Evolutionary conservation across 1,140 invertebrate species (phyloP), one percentile per base, ranked within the genome.

Genomic region (Semibalanus balanoides): DNA sequence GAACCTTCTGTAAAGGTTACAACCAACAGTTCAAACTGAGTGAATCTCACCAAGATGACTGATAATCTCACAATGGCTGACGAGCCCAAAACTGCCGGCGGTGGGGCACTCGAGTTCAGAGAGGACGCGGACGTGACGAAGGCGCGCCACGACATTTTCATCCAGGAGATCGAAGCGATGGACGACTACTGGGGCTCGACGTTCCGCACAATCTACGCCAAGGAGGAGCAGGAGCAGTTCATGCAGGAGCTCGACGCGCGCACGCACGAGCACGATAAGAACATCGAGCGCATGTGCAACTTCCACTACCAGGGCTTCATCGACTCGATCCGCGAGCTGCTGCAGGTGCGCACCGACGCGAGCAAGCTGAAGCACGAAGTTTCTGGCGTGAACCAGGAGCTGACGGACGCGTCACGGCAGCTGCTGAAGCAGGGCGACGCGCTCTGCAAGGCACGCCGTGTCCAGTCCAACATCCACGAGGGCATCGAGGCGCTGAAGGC

Each of bases 261-360:
- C 74, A 97, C 99, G 79, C 93, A 94, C 80, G 91, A 91, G 79
- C 96, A 99, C 87, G 97, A 99, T 83, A 92, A 93, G 82, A 97
- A 99, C 82, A 99, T 99, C 82, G 96, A 99, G 84, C 90, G 94
- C 77, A 92, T 99, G 85, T 99, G 97, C 82, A 99, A 97, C 86
- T 91, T 95, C 83, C 96, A 99, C 83, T 98, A 98, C 84, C 90
- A 95, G 85, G 96, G 97, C 19, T 99, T 99, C 82, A 98, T 99
- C 80, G 97, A 99, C 82, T 97, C 97, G 0, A 96, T 99, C 74
- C 87, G 94, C 80, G 95, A 99, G 84, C 85, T 99, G 43, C 85
- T 98, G 19, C 92, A 96, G 89, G 95, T 99, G 71, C 87, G 94
- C 78, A 91, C 91, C 30, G 93, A 97, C 86, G 95, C 95, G 11